Conservation (phyloP, 2,888 invertebrate species). For the Pandemis corylana region DNA sequence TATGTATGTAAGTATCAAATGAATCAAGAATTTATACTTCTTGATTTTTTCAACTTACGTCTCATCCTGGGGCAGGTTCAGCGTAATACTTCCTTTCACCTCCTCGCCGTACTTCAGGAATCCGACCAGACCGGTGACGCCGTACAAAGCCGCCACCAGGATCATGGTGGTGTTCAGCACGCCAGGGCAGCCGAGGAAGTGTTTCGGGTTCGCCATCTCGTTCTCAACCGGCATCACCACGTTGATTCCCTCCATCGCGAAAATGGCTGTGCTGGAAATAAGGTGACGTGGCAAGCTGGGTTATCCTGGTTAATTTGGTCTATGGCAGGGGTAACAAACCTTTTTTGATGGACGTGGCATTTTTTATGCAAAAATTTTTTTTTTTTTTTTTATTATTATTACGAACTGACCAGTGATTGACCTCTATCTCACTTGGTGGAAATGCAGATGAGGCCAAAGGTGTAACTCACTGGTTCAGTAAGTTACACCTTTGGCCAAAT, state of each 20-base stretch:
- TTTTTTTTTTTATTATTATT: no score
- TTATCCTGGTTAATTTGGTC: no score
- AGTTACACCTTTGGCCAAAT: no score
- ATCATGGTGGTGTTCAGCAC: conserved; percentile 94
- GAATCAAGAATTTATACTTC: no score
- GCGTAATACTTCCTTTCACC: conserved; percentile 90
- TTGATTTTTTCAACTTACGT: conserved; percentile 80
- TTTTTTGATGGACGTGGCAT: no score
- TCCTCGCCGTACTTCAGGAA: conserved; percentile 92
- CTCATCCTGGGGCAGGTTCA: conserved; percentile 89
- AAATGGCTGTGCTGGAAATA: conserved; percentile 92
- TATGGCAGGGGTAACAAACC: no score
- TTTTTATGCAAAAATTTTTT: no score
- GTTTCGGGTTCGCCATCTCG: conserved; percentile 92
- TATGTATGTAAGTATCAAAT: no score
- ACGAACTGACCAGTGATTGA: no score
- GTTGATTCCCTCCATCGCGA: conserved; percentile 98
- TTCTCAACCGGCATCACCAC: conserved; percentile 97
- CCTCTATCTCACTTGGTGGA: no score
- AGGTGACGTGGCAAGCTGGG: not conserved
- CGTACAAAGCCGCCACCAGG: conserved; percentile 90
- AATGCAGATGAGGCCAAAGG: no score
- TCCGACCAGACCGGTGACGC: conserved; percentile 93
- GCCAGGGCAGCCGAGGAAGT: conserved; percentile 92
- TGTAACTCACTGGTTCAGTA: no score